phyloP scores from a whole-genome alignment of 2,888 invertebrate species.

The Crematogaster levior region DNA sequence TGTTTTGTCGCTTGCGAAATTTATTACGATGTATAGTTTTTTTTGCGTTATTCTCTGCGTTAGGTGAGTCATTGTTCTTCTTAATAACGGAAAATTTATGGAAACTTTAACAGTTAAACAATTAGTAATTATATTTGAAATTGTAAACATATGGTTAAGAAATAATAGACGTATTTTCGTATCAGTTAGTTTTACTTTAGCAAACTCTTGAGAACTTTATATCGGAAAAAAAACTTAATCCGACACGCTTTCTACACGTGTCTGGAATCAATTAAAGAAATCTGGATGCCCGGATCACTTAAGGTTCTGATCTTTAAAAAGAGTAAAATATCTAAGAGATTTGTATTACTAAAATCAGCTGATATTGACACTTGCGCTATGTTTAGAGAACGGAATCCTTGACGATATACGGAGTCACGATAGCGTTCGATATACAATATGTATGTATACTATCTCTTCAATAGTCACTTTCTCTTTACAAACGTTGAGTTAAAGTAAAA shows the following conservation, averaged over 20 bases:
- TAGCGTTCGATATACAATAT: background rate
- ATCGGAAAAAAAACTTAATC: background rate
- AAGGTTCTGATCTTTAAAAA: background rate
- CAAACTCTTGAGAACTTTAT: background rate
- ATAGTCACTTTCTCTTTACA: slow-evolving; percentile 13
- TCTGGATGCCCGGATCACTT: background rate
- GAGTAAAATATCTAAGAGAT: background rate
- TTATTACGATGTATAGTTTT: background rate
- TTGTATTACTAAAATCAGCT: background rate
- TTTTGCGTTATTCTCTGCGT: background rate
- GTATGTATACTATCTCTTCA: background rate
- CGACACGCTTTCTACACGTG: background rate
- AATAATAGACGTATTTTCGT: background rate
- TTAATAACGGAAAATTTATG: background rate
- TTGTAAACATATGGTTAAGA: background rate
- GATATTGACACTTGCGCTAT: background rate
- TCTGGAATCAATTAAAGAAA: background rate
- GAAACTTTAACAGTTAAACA: background rate
- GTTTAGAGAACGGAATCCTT: background rate
- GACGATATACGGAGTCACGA: slow-evolving; percentile 6
- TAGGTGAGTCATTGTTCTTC: background rate
- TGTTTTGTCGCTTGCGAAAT: background rate
- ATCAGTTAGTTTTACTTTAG: background rate
- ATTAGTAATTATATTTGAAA: background rate
- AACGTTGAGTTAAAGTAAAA: background rate